Conservation (phyloP, 2,888 invertebrate species). For the Drosophila austrosaltans region DNA sequence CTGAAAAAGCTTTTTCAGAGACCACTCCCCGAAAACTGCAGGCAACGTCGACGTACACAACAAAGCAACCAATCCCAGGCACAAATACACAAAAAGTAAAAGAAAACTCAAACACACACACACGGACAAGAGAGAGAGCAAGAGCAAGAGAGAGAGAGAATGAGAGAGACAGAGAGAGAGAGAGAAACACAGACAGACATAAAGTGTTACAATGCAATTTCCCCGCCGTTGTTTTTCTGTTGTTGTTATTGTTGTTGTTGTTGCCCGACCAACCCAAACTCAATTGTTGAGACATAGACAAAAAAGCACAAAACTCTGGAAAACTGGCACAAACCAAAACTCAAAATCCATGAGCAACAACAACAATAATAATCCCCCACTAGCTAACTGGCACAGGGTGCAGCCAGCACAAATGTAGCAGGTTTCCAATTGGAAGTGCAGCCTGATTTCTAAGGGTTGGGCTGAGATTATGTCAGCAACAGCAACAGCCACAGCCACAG, state of each 20-base stretch:
- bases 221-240: slow-evolving; percentile 58
- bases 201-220: slow-evolving; percentile 75
- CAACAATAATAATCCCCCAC: slow-evolving; percentile 10
- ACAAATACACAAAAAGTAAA: slow-evolving; percentile 69
- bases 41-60: slow-evolving; percentile 71
- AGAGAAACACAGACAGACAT: slow-evolving; percentile 43
- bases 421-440: slow-evolving; percentile 73
- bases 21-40: slow-evolving; percentile 81
- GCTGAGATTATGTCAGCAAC: slow-evolving; percentile 78
- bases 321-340: slow-evolving; percentile 72
- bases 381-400: slow-evolving; percentile 66
- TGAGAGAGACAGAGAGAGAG: slow-evolving; percentile 25
- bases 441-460: slow-evolving; percentile 74
- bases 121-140: slow-evolving; percentile 19
- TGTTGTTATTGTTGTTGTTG: slow-evolving; percentile 57
- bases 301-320: slow-evolving; percentile 60
- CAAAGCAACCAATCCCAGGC: slow-evolving; percentile 77
- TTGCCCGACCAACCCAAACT: slow-evolving; percentile 72
- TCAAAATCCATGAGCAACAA: slow-evolving; percentile 50
- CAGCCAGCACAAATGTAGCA: slow-evolving; percentile 47
- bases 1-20: slow-evolving; percentile 74
- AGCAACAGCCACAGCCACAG: slow-evolving; percentile 43
- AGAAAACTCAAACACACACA: slow-evolving; percentile 42
- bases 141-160: neutral
- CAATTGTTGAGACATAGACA: slow-evolving; percentile 55